These are phyloP conservation scores for Pagrus major DNA, from an alignment of 2,113 vertebrate species.

Conservation along the genomic window DNA sequence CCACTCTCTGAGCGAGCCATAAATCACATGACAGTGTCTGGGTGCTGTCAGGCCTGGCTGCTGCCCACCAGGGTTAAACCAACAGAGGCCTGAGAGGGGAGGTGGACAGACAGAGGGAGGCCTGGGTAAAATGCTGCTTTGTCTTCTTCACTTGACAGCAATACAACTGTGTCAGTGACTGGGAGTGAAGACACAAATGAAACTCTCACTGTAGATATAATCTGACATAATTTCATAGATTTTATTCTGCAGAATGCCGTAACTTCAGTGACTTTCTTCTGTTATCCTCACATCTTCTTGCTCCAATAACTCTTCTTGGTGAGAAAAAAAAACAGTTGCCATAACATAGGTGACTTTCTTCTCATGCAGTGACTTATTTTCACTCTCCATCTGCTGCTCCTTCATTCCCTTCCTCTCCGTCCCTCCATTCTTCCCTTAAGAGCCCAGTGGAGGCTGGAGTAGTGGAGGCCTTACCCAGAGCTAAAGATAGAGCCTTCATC, in stretches of 20 bases:
- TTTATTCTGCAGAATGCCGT: slow-evolving; percentile 16
- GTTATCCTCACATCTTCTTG: neutral
- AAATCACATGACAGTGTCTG: slow-evolving; percentile 81
- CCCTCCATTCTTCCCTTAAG: slow-evolving; percentile 65
- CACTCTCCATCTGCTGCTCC: slow-evolving; percentile 45
- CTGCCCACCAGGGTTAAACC: slow-evolving; percentile 85
- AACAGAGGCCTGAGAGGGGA: slow-evolving; percentile 78
- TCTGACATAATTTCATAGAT: slow-evolving; percentile 3
- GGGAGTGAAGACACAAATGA: slow-evolving; percentile 43
- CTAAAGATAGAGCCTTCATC: slow-evolving; percentile 83
- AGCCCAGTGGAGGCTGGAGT: slow-evolving; percentile 62
- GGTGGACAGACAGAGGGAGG: slow-evolving; percentile 73
- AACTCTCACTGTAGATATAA: slow-evolving; percentile 19
- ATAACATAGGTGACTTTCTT: slow-evolving; percentile 56
- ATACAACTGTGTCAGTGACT: slow-evolving; percentile 53
- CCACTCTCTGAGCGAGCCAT: slow-evolving; percentile 64
- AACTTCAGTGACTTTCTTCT: neutral
- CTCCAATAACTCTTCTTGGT: slow-evolving; percentile 23
- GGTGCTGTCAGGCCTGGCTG: slow-evolving; percentile 75
- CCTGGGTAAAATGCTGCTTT: slow-evolving; percentile 71
- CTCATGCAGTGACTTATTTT: slow-evolving; percentile 57
- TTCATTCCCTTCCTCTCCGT: slow-evolving; percentile 48
- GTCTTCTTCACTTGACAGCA: slow-evolving; percentile 74
- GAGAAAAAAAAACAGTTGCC: neutral
- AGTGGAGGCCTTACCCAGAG: slow-evolving; percentile 59